Base-by-base conservation (phyloP, 1,140 invertebrate species). In the Tetragonula clypearis region DNA sequence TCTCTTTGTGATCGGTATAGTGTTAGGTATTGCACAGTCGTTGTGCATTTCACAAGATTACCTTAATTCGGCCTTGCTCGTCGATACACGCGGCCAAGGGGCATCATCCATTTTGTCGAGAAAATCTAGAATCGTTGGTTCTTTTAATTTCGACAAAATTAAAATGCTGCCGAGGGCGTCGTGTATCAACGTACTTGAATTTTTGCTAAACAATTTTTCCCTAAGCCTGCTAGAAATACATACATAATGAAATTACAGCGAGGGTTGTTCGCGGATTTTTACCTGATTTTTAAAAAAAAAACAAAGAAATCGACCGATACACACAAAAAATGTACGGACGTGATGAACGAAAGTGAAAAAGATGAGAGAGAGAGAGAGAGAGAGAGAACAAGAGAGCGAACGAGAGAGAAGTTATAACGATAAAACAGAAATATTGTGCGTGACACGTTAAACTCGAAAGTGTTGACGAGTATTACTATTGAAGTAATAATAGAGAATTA, bases 401-500 rank as follows among this genome's bases (percentile, higher is more conserved):
- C 75, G 77, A 84, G 56, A 84, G 56, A 86, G 60, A 88, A 66
- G 55, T 60, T 85, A 55, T 26, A 35, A 84, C 76, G 75, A 91
- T 85, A 72, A 81, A 76, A 83, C 30, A 78, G 74, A 74, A 58
- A 86, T 77, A 66, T 35, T 83, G 30, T 75, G 86, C 58, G 76
- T 77, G 66, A 86, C 82, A 84, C 56, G 65, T 76, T 80, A 62
- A 83, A 73, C n/a, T 65, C 72, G 21, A 81, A 85, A 75, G 66
- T 87, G 84, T 90, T 82, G 66, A 91, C 55, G 71, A 84, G 87
- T 74, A 84, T 92, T 90, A 86, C 30, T 90, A 89, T 65, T 91
- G 85, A 88, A 87, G 78, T 81, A 86, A 68, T 81, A 81, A 82
- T 88, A 91, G 82, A 88, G 81, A 91, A 90, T 90, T 90, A 76